Evolutionary conservation across 2,888 invertebrate species (phyloP).

Genomic region (Electrophaes corylata): DNA sequence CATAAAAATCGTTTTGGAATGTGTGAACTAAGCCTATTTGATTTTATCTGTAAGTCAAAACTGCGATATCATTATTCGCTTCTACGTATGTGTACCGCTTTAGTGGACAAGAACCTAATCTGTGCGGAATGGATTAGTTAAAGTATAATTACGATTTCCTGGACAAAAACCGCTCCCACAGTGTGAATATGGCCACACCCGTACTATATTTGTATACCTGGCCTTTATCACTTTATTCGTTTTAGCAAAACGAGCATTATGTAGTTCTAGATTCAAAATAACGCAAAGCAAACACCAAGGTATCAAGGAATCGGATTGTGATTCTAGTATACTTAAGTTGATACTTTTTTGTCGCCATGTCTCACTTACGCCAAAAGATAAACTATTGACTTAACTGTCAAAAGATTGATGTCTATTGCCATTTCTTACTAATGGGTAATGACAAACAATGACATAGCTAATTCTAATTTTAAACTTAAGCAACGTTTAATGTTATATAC

Average conservation of each 20-base stretch:
- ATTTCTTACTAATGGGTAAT: neutral
- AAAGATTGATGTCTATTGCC: neutral
- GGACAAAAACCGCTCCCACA: conserved; percentile 67
- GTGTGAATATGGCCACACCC: conserved; percentile 74
- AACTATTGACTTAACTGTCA: too few relatives aligned
- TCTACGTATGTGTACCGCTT: too few relatives aligned
- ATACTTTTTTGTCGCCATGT: neutral
- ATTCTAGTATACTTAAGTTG: neutral
- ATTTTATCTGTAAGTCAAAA: too few relatives aligned
- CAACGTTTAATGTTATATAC: neutral
- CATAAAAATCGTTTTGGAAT: too few relatives aligned
- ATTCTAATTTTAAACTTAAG: neutral
- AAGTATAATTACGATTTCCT: conserved; percentile 52
- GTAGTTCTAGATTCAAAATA: neutral
- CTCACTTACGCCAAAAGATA: too few relatives aligned
- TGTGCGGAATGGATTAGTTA: conserved; percentile 48
- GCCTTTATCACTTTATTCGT: neutral
- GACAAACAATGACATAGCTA: neutral
- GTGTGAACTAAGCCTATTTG: too few relatives aligned
- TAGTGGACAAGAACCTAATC: conserved; percentile 34
- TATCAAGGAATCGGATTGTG: neutral
- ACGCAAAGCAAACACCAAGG: neutral
- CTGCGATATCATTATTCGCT: too few relatives aligned
- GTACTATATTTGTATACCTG: conserved; percentile 45
- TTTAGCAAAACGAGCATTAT: conserved; percentile 12